These are phyloP conservation scores for Heliconius cydno DNA, from an alignment of 2,888 invertebrate species.

Conservation along the genomic window DNA sequence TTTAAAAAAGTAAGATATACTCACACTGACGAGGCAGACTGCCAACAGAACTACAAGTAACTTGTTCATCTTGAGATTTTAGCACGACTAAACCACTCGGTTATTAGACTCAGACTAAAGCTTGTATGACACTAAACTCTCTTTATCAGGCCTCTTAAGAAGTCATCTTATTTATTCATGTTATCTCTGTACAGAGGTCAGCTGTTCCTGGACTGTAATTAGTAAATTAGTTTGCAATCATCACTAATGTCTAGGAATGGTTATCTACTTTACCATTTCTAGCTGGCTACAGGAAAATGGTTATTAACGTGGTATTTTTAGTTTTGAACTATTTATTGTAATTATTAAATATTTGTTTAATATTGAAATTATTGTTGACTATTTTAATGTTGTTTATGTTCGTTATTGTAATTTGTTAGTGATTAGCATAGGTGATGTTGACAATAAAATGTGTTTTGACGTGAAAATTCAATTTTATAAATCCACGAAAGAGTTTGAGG, in stretches of 20 bases:
- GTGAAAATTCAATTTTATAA: neutral
- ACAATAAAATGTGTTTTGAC: neutral
- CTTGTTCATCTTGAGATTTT: slow-evolving; percentile 66
- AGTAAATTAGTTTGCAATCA: slow-evolving; percentile 56
- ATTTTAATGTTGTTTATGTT: neutral
- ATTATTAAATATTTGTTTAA: neutral
- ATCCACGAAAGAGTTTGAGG: too few species aligned
- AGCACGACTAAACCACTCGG: slow-evolving; percentile 53
- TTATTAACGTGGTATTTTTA: neutral
- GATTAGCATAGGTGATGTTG: neutral
- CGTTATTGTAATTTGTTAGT: neutral
- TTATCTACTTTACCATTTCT: slow-evolving; percentile 33
- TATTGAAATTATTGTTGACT: too few species aligned
- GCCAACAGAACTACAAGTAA: slow-evolving; percentile 63
- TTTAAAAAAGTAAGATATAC: slow-evolving; percentile 47
- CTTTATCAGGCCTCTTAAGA: slow-evolving; percentile 53
- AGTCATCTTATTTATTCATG: slow-evolving; percentile 49
- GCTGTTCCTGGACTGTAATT: slow-evolving; percentile 55
- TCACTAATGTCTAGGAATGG: slow-evolving; percentile 43
- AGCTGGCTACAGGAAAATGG: slow-evolving; percentile 1
- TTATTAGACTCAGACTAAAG: slow-evolving; percentile 54
- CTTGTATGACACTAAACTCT: slow-evolving; percentile 36
- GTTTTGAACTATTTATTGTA: neutral
- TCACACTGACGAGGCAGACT: slow-evolving; percentile 68
- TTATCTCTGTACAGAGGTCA: slow-evolving; percentile 60